Percentiles rank a stretch among this genome's conserved stretches.
Evolutionary conservation across 2,888 invertebrate genomes (phyloP).

Genomic region (Leptopilina drosophilae): DNA sequence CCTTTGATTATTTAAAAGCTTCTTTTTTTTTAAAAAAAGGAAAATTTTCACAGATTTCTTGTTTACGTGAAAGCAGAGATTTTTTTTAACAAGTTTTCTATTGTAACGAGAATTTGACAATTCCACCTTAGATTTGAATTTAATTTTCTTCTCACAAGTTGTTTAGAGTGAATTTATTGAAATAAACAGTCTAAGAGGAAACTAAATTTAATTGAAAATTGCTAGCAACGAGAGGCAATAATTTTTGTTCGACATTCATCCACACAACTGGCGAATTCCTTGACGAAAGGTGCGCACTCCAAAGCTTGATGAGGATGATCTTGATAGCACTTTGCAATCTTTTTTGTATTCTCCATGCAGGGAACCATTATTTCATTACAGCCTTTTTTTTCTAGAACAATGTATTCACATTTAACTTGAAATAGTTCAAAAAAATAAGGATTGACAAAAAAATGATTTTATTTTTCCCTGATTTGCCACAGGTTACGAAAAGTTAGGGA

Average conservation of each 20-base stretch:
- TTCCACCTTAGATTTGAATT: too few relatives aligned
- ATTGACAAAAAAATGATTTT: too few relatives aligned
- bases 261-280: constrained; percentile 82
- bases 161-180: background rate
- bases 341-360: constrained; percentile 79
- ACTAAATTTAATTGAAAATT: constrained; percentile 30
- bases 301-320: constrained; percentile 80
- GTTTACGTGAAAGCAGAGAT: background rate
- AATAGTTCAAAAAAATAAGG: too few relatives aligned
- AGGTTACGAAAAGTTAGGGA: too few relatives aligned
- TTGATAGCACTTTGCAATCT: constrained; percentile 81
- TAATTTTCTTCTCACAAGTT: background rate
- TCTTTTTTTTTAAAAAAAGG: background rate
- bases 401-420: background rate
- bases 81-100: background rate
- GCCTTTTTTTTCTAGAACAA: background rate
- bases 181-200: constrained; percentile 1
- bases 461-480: too few relatives aligned
- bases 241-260: constrained; percentile 79
- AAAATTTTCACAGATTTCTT: too few relatives aligned
- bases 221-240: constrained; percentile 71
- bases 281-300: constrained; percentile 80
- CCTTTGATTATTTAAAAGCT: background rate
- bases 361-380: constrained; percentile 70
- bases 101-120: too few relatives aligned